Percentiles rank a stretch among this genome's conserved stretches.
These are phyloP conservation scores for Phylloscopus trochiloides DNA, from an alignment of 2,113 vertebrate genomes.

Conservation along the genomic window DNA sequence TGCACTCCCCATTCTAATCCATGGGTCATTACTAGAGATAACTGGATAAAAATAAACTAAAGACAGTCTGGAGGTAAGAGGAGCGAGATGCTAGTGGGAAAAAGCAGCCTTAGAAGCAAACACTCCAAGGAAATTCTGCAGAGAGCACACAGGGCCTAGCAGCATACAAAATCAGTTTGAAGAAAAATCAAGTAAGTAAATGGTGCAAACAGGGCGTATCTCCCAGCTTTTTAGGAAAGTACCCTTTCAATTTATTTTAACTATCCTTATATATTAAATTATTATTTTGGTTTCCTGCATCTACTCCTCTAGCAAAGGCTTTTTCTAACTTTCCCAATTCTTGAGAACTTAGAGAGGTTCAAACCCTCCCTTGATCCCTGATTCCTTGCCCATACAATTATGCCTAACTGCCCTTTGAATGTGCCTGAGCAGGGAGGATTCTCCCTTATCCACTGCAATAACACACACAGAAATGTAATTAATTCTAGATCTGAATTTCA, in stretches of 20 bases:
- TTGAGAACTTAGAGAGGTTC: not conserved
- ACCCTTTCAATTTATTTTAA: not conserved
- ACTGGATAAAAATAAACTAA: not conserved
- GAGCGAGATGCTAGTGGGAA: not conserved
- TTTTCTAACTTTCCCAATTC: not conserved
- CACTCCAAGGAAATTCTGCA: not conserved
- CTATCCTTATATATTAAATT: not conserved
- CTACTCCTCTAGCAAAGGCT: not conserved
- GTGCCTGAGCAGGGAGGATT: not conserved
- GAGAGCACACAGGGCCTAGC: not conserved
- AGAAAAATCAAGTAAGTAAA: not conserved
- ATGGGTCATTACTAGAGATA: not conserved
- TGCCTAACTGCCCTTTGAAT: not conserved
- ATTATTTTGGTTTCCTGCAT: not conserved
- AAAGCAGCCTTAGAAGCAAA: not conserved
- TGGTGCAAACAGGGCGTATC: not conserved
- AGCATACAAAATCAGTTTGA: not conserved
- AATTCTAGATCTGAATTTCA: not conserved
- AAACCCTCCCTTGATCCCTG: not conserved
- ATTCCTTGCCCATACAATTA: not conserved
- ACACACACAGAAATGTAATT: not conserved
- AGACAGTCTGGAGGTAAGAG: not conserved
- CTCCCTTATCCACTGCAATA: not conserved
- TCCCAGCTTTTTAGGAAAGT: not conserved
- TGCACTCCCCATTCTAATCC: not conserved